Evolutionary conservation across 2,888 invertebrate species (phyloP).

Genomic region (Adineta ricciae): DNA sequence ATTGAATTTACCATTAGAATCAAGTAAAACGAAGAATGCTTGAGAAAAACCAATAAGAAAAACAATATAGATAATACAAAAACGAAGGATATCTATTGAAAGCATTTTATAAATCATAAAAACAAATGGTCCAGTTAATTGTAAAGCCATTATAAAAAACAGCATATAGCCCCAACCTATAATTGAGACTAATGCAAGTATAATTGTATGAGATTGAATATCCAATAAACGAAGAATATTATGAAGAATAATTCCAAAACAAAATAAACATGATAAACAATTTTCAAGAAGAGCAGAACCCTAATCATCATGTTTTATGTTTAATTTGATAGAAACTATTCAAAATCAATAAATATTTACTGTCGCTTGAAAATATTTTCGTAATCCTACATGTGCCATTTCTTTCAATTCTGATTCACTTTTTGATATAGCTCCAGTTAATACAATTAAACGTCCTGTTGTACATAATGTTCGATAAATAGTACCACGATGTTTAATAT

Average conservation of each 20-base stretch:
- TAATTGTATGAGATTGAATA: background rate
- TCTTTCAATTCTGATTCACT: too few species aligned
- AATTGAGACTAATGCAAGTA: background rate
- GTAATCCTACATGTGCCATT: too few species aligned
- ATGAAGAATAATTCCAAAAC: background rate
- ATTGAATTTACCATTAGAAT: background rate
- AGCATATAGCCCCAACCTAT: background rate
- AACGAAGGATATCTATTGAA: constrained; percentile 82
- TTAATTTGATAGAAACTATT: too few species aligned
- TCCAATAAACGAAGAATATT: background rate
- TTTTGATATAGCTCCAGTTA: too few species aligned
- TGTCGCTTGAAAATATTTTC: too few species aligned
- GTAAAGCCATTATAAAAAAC: background rate
- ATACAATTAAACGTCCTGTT: too few species aligned
- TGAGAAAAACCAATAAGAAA: constrained; percentile 96
- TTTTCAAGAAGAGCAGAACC: background rate
- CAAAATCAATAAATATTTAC: too few species aligned
- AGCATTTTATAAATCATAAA: constrained; percentile 63
- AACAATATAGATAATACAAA: constrained; percentile 87
- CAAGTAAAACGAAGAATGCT: constrained; percentile 55
- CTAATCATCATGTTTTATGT: too few species aligned
- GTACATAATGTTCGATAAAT: too few species aligned
- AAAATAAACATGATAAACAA: background rate
- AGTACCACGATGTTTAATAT: too few species aligned
- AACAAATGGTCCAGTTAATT: constrained; percentile 74